Evolutionary conservation across 2,113 vertebrate genomes (phyloP).

Genomic region (Helogale parvula): DNA sequence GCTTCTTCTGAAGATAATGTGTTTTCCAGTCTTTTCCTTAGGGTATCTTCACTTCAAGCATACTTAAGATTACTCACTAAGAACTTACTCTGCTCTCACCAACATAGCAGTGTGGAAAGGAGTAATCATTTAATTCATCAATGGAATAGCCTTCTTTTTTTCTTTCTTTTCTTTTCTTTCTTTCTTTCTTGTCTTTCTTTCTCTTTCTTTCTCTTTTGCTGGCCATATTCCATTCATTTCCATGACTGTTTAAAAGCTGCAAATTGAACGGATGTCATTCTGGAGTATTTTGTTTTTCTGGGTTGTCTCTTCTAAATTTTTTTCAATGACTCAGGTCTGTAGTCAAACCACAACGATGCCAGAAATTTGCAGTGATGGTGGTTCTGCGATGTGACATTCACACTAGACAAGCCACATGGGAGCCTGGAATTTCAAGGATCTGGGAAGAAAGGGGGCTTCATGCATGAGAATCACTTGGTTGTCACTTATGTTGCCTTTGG

Average conservation of each 20-base stretch:
- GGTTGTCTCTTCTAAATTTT: not conserved
- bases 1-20: constrained; percentile 31
- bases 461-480: not conserved
- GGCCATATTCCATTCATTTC: not conserved
- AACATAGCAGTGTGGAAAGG: not conserved
- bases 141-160: fast-evolving
- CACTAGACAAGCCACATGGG: not conserved
- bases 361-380: not conserved
- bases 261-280: constrained; percentile 32
- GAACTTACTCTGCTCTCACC: not conserved
- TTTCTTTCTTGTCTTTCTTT: too few relatives aligned
- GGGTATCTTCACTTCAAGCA: constrained; percentile 10
- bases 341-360: not conserved
- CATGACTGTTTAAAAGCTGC: not conserved
- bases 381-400: fast-evolving
- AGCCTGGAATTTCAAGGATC: not conserved
- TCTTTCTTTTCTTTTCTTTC: not conserved
- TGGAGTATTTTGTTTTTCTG: constrained; percentile 8
- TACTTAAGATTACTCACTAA: constrained; percentile 34
- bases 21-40: constrained; percentile 52
- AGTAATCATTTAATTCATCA: not conserved
- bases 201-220: not conserved
- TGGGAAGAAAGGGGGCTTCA: not conserved
- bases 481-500: not conserved
- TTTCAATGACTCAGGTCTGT: not conserved